phyloP scores from a whole-genome alignment of 2,113 vertebrate genomes.

The Tiliqua scincoides region DNA sequence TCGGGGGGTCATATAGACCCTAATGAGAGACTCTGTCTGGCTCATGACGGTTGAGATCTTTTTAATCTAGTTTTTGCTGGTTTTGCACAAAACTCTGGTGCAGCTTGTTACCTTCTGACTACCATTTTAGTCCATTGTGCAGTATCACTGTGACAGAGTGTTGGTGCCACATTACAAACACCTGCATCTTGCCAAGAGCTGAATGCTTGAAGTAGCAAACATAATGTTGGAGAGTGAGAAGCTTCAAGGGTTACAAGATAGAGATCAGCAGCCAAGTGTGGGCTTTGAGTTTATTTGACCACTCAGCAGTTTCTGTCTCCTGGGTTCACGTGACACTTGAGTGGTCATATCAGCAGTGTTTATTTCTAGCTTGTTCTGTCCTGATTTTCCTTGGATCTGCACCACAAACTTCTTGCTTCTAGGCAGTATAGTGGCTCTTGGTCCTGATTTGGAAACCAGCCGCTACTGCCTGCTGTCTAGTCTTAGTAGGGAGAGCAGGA shows the following conservation, averaged over 20 bases:
- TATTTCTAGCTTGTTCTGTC: background rate
- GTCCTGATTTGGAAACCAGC: background rate
- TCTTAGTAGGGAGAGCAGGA: background rate
- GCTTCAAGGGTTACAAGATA: background rate
- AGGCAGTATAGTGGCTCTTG: background rate
- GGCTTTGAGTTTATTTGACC: background rate
- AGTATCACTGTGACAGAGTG: too few species aligned
- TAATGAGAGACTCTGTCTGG: background rate
- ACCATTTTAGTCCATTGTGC: background rate
- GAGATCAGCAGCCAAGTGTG: background rate
- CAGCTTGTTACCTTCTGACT: background rate
- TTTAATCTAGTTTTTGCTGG: background rate
- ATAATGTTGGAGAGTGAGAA: background rate
- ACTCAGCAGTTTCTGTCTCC: background rate
- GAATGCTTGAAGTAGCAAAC: background rate
- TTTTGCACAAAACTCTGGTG: background rate
- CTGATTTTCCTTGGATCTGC: background rate
- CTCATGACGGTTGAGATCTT: background rate
- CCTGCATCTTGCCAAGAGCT: background rate
- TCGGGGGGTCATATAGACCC: background rate
- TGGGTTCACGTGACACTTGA: background rate
- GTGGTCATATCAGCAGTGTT: background rate
- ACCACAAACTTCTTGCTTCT: constrained; percentile 8
- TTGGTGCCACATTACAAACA: too few species aligned
- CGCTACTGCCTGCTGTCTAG: background rate